These are phyloP conservation scores for Lepidurus couesii DNA, from an alignment of 1,140 invertebrate genomes.

Conservation along the genomic window DNA sequence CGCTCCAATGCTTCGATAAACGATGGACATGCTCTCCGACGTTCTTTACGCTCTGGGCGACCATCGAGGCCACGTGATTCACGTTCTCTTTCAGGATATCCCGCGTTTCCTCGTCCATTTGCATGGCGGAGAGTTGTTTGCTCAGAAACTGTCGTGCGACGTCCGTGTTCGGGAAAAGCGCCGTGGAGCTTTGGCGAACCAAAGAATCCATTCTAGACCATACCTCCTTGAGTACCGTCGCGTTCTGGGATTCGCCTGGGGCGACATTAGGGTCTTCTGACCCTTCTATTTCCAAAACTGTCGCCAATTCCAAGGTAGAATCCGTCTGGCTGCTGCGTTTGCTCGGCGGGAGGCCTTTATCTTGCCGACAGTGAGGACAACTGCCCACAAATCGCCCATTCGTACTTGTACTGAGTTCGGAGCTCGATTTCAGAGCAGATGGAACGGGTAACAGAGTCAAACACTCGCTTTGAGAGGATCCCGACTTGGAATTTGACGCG, in stretches of 20 bases:
- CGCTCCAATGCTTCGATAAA: conserved; percentile 64
- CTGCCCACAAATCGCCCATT: background rate
- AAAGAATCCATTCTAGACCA: conserved; percentile 30
- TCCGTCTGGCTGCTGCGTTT: background rate
- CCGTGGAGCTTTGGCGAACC: conserved; percentile 32
- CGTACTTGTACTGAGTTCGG: background rate
- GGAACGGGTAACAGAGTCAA: too few relatives aligned
- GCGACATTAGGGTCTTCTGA: conserved; percentile 21
- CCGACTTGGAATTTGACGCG: too few relatives aligned
- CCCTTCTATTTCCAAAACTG: background rate
- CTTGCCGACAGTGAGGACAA: background rate
- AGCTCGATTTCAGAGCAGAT: too few relatives aligned
- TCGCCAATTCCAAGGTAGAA: background rate
- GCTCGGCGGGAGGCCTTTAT: background rate
- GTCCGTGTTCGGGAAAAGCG: conserved; percentile 61
- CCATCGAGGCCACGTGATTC: conserved; percentile 62
- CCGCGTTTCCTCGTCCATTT: conserved; percentile 39
- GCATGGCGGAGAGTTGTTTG: conserved; percentile 65
- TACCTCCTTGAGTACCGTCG: background rate
- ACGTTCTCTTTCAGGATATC: conserved; percentile 41
- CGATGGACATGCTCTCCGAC: conserved; percentile 66
- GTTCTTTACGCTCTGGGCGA: conserved; percentile 66
- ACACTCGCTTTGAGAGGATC: too few relatives aligned
- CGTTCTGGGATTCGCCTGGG: background rate
- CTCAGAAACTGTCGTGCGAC: conserved; percentile 63